A percentile compares a stretch with the other conserved stretches of the same genome.
Evolutionary conservation across 1,140 invertebrate genomes (phyloP).

Genomic region (Drosophila santomea): DNA sequence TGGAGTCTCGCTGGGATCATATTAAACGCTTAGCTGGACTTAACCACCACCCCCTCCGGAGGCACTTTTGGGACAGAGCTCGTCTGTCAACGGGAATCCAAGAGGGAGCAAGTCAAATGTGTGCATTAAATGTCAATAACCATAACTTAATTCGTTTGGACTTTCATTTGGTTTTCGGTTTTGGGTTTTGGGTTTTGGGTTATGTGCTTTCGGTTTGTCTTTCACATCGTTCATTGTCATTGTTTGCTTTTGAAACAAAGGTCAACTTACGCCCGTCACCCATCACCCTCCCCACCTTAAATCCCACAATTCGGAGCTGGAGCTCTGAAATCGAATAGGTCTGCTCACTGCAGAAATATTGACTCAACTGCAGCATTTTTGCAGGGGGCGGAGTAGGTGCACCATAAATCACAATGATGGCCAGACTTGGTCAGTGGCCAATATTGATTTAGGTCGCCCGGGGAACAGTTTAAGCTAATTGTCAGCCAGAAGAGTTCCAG

Average conservation of each 20-base stretch:
- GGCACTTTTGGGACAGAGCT: not conserved
- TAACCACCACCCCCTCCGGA: slow-evolving; percentile 2
- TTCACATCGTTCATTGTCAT: slow-evolving; percentile 50
- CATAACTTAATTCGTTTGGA: slow-evolving; percentile 46
- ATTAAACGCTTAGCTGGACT: slow-evolving; percentile 31
- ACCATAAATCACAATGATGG: slow-evolving; percentile 47
- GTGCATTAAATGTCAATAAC: slow-evolving; percentile 51
- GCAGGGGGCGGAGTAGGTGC: not conserved
- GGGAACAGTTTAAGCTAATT: slow-evolving; percentile 47
- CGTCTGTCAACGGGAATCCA: slow-evolving; percentile 34
- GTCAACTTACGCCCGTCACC: slow-evolving; percentile 31
- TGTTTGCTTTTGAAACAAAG: slow-evolving; percentile 47
- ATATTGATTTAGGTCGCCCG: slow-evolving; percentile 37
- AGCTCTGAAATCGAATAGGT: slow-evolving; percentile 43
- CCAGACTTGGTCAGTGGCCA: slow-evolving; percentile 19
- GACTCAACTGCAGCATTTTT: slow-evolving; percentile 41
- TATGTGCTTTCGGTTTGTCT: slow-evolving; percentile 39
- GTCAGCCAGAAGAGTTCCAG: slow-evolving; percentile 12
- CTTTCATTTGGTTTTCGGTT: slow-evolving; percentile 37
- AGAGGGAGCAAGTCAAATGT: slow-evolving; percentile 17
- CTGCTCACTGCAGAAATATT: slow-evolving; percentile 44
- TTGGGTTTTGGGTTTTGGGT: slow-evolving; percentile 22
- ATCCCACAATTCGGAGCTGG: slow-evolving; percentile 2
- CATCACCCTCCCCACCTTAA: slow-evolving; percentile 4
- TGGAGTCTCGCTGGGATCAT: slow-evolving; percentile 20